A percentile compares a stretch with the other conserved stretches of the same genome.
Evolutionary conservation across 2,113 vertebrate genomes (phyloP).

Genomic region (Reinhardtius hippoglossoides): DNA sequence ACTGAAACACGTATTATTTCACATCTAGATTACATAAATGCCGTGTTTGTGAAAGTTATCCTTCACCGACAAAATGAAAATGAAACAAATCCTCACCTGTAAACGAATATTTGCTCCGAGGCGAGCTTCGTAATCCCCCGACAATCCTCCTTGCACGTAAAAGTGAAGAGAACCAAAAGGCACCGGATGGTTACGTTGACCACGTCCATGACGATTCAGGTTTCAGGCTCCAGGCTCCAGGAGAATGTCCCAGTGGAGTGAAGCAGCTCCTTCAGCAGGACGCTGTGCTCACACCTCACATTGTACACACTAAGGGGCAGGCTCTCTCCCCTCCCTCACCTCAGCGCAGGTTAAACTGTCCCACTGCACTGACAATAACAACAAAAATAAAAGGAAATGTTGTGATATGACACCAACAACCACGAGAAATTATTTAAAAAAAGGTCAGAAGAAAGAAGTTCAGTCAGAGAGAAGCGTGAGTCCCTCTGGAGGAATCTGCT

Average conservation of each 20-base stretch:
- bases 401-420: constrained; percentile 8
- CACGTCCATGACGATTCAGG: constrained; percentile 27
- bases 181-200: constrained; percentile 48
- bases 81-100: constrained; percentile 67
- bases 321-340: constrained; percentile 37
- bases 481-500: constrained; percentile 6
- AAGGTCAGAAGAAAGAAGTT: neutral
- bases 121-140: constrained; percentile 45
- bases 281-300: constrained; percentile 57
- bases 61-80: neutral
- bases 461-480: constrained; percentile 19
- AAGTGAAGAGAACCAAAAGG: constrained; percentile 60
- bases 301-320: constrained; percentile 54
- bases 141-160: constrained; percentile 60
- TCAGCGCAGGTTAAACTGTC: constrained; percentile 24
- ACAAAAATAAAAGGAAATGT: neutral
- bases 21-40: neutral
- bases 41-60: neutral
- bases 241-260: constrained; percentile 25
- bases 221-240: constrained; percentile 5
- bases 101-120: constrained; percentile 40
- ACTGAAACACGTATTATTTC: neutral
- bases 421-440: neutral
- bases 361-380: neutral
- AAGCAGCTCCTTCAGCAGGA: constrained; percentile 30